These are phyloP conservation scores for Phrynocephalus forsythii DNA, from an alignment of 2,797 vertebrate genomes.

Conservation along the genomic window DNA sequence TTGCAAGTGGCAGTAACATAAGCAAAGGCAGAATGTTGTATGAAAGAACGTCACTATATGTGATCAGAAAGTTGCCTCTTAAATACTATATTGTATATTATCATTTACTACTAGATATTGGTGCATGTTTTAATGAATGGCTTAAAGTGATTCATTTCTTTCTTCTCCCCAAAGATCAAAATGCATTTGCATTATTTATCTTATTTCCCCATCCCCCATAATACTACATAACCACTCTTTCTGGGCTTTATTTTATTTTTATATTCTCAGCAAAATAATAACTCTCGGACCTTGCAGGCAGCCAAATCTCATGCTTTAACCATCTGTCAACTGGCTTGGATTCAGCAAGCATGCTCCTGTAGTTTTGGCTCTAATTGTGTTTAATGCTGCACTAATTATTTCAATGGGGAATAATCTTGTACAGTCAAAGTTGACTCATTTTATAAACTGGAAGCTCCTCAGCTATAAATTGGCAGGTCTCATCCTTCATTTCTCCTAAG, in stretches of 20 bases:
- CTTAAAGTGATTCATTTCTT: slow-evolving; percentile 12
- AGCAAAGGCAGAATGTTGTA: slow-evolving; percentile 19
- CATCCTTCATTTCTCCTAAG: slow-evolving; percentile 96
- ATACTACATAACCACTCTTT: slow-evolving; percentile 63
- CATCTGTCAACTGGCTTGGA: slow-evolving; percentile 86
- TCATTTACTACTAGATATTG: slow-evolving; percentile 32
- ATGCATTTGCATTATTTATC: slow-evolving; percentile 48
- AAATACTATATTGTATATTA: slow-evolving; percentile 43
- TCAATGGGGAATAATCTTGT: slow-evolving; percentile 98
- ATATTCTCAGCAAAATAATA: slow-evolving; percentile 82
- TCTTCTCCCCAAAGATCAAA: slow-evolving; percentile 58
- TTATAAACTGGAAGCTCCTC: slow-evolving; percentile 89
- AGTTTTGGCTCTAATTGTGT: slow-evolving; percentile 93
- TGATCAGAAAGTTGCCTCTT: slow-evolving; percentile 14
- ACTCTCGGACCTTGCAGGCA: slow-evolving; percentile 77
- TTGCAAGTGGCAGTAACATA: slow-evolving; percentile 35
- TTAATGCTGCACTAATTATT: slow-evolving; percentile 99
- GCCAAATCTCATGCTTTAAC: slow-evolving; percentile 84
- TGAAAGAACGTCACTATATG: background rate
- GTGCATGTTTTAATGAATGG: slow-evolving; percentile 47
- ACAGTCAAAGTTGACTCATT: slow-evolving; percentile 93
- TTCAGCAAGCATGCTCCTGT: slow-evolving; percentile 83
- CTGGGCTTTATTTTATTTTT: slow-evolving; percentile 68
- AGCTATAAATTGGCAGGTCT: slow-evolving; percentile 95
- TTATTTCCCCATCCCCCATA: slow-evolving; percentile 28